Conservation (phyloP, 2,113 vertebrate genomes). For the Microcebus griseorufus region DNA sequence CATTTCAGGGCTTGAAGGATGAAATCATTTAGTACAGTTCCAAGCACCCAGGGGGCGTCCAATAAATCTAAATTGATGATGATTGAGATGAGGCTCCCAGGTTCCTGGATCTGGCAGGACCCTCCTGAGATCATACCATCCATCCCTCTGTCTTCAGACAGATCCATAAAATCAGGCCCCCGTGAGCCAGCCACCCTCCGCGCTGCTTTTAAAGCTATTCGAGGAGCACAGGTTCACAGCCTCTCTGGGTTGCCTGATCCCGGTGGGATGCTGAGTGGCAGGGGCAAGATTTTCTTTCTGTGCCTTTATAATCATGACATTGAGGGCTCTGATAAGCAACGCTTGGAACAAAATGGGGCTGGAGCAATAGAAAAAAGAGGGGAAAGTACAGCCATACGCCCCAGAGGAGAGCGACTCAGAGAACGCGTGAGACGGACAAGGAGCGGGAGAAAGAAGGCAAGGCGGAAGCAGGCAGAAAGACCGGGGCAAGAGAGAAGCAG, state of each 20-base stretch:
- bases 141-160: slow-evolving; percentile 44
- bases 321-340: slow-evolving; percentile 8
- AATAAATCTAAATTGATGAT: slow-evolving; percentile 72
- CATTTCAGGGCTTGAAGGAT: slow-evolving; percentile 44
- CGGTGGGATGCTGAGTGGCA: background rate
- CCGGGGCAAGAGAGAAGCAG: fast-evolving
- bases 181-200: background rate
- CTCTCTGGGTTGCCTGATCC: background rate
- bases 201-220: background rate
- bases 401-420: background rate
- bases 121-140: slow-evolving; percentile 56
- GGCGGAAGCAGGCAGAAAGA: background rate
- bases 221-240: background rate
- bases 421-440: background rate
- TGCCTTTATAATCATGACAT: background rate
- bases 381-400: background rate
- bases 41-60: slow-evolving; percentile 4
- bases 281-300: background rate
- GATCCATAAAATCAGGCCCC: background rate
- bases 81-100: slow-evolving; percentile 41
- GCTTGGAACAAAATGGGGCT: background rate
- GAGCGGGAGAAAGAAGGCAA: background rate
- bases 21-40: slow-evolving; percentile 34
- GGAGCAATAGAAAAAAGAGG: background rate
- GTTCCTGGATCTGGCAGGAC: background rate